These are phyloP conservation scores for Heterodera filipjevi DNA, from an alignment of 2,888 invertebrate genomes.

Conservation along the genomic window DNA sequence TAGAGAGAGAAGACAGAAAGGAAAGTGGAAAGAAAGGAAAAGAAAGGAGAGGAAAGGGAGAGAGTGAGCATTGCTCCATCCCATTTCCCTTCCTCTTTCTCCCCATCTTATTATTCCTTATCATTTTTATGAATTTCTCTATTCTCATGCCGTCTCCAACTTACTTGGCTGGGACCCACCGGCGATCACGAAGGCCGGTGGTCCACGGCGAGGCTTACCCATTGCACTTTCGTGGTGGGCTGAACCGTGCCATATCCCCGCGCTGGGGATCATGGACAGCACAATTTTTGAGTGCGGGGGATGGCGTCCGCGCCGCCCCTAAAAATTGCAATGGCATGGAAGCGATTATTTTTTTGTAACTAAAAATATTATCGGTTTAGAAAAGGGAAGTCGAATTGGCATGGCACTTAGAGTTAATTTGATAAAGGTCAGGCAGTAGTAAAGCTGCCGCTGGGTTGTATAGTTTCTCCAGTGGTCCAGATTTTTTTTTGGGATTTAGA, in stretches of 20 bases:
- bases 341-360: too few species aligned
- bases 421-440: too few species aligned
- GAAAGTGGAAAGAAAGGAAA: neutral
- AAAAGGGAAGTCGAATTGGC: too few species aligned
- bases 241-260: constrained; percentile 12
- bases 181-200: neutral
- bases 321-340: too few species aligned
- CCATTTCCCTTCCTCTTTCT: neutral
- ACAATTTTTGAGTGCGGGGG: constrained; percentile 10
- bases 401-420: too few species aligned
- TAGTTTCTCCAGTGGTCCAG: too few species aligned
- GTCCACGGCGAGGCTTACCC: constrained; percentile 7
- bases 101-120: neutral
- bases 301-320: constrained; percentile 12
- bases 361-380: too few species aligned
- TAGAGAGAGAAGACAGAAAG: neutral
- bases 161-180: constrained; percentile 9
- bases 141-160: neutral
- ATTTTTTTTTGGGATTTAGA: too few species aligned
- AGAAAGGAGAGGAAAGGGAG: neutral
- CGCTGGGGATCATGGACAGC: constrained; percentile 2
- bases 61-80: neutral
- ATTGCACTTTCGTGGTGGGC: constrained; percentile 5
- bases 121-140: neutral
- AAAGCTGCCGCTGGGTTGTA: too few species aligned